Evolutionary conservation across 2,113 vertebrate genomes (phyloP), one percentile per base, ranked within the genome.

Genomic region (Oncorhynchus tshawytscha): DNA sequence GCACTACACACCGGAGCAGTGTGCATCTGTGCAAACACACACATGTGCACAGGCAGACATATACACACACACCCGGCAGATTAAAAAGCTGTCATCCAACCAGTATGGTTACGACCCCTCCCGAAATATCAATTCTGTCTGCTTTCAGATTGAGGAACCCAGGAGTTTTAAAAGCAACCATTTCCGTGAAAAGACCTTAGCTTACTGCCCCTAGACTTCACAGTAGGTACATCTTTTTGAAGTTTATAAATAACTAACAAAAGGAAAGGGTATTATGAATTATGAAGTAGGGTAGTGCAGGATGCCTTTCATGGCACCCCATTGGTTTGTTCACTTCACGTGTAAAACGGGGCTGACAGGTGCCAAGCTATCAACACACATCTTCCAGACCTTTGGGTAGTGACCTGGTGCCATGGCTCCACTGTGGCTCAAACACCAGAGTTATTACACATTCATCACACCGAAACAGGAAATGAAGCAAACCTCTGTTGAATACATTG

Each of bases 231-330:
- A 82, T 81, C 84, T 84, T 85, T 84, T 84, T 80, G 79, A 72
- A 64, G 82, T 80, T 71, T 85, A 89, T 83, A 84, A 88, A 89
- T 87, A 87, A 87, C 31, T 80, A 78, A 83, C 85, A 86, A 84
- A 86, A 49, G 80, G 86, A 83, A 77, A 87, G 86, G 78, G 75
- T 73, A 72, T 70, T 67, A 84, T 89, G 73, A 87, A 87, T 86
- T 84, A 87, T 84, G 79, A 64, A 86, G 82, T 57, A 24, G 80
- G 65, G 74, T 75, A 25, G 76, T 54, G 80, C 70, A 27, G 39
- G 68, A 69, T 78, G 82, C 83, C 86, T 87, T 85, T 82, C 18
- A 66, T 76, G 20, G 34, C 29, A 20, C 16, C 31, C 67, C 67
- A 20, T 68, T 68, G 31, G 67, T 68, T 68, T 45, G 67, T 20